Evolutionary conservation across 2,113 vertebrate genomes (phyloP), one percentile per base, ranked within the genome.

Genomic region (Haemorhous mexicanus): DNA sequence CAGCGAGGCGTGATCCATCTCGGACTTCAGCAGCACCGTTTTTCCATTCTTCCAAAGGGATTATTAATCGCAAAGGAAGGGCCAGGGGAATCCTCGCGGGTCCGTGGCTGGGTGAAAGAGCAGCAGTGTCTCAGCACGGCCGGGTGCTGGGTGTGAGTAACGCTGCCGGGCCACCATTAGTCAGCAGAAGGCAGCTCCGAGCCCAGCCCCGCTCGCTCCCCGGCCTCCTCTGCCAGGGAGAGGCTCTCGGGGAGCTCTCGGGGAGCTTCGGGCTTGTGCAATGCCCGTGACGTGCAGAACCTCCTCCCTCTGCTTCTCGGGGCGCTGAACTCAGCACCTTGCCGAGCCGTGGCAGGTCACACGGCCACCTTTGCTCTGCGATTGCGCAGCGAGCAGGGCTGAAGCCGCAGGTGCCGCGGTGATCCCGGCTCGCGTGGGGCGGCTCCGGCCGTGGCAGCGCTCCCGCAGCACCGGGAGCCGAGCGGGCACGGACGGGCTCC

Each of bases 1-100:
- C 11, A 1, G 26, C 2, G 0, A 17, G 70, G 26, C 19, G 0
- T 0, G 7, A 8, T 3, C 17, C 2, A 0, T 4, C 44, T 43
- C 50, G 17, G 47, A 32, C 62, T 55, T n/a, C 8, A 43, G 43
- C 33, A 3, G 46, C 69, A 14, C 30, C 49, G 0, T 35, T 67
- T 59, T 28, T 7, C 68, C 11, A 0, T 11, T 20, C 41, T 91
- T 87, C 68, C 46, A 8, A 6, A 47, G 50, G 50, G n/a, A 26
- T 28, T 28, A 33, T 47, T 49, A 58, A 46, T n/a, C 10, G 1
- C 10, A 5, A 6, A 11, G 74, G 46, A 70, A 8, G 28, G 28
- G 44, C 5, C 52, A 41, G 43, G 26, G 30, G 26, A 16, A 44
- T 69, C 59, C 61, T 63, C 16, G 59, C 4, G 4, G 62, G 58